These are phyloP conservation scores for Helostoma temminkii DNA, from an alignment of 2,797 vertebrate species.

Conservation along the genomic window DNA sequence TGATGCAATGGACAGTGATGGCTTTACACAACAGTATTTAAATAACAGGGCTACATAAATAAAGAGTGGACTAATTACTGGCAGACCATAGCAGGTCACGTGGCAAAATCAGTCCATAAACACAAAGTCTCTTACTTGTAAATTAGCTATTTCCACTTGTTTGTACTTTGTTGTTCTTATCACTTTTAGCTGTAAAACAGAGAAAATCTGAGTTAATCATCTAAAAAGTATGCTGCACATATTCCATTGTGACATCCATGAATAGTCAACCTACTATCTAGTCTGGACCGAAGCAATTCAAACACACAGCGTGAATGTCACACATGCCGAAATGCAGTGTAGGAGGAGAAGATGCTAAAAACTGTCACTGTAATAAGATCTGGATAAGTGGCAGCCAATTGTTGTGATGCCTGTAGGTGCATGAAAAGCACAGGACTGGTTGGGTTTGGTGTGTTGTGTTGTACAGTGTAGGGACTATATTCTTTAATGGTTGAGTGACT, in stretches of 20 bases:
- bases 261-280: no score
- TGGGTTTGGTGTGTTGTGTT: conserved; percentile 40
- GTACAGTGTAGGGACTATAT: conserved; percentile 29
- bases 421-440: conserved; percentile 50
- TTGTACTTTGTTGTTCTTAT: background rate
- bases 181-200: background rate
- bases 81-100: no score
- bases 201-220: no score
- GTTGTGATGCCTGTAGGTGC: conserved; percentile 44
- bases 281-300: no score
- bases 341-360: background rate
- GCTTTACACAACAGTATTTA: no score
- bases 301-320: background rate
- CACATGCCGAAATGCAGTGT: background rate
- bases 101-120: no score
- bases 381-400: conserved; percentile 20
- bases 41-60: no score
- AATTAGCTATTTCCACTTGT: background rate
- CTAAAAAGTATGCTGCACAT: no score
- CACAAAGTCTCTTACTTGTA: background rate
- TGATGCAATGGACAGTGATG: background rate
- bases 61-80: no score
- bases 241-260: no score
- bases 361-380: conserved; percentile 5
- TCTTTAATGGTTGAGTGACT: conserved; percentile 6